Conservation (phyloP, 2,888 invertebrate genomes). For the Therioaphis trifolii region DNA sequence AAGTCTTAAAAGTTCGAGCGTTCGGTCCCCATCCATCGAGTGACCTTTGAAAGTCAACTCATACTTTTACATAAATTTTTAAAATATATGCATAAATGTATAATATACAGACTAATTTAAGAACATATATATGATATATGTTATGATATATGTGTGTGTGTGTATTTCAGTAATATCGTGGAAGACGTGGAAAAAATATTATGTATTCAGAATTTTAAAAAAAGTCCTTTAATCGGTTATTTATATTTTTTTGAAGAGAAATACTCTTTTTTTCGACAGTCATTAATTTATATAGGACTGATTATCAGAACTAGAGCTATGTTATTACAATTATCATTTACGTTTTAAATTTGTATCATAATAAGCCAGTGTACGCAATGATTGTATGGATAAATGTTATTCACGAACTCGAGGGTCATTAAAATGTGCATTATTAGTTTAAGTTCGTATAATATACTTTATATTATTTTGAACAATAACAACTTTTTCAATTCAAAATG, state of each 20-base stretch:
- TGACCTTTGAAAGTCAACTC: neutral
- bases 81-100: neutral
- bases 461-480: neutral
- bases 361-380: slow-evolving; percentile 2
- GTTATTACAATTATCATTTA: too few species aligned
- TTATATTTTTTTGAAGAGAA: neutral
- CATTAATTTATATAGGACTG: too few species aligned
- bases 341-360: neutral
- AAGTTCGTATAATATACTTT: neutral
- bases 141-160: too few species aligned
- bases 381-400: neutral
- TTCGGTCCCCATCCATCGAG: neutral
- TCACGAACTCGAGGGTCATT: neutral
- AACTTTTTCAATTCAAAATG: slow-evolving; percentile 16
- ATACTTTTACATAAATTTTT: neutral
- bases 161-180: neutral
- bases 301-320: too few species aligned
- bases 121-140: neutral
- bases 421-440: slow-evolving; percentile 23
- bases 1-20: neutral
- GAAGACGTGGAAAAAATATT: neutral
- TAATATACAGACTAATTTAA: too few species aligned
- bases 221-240: too few species aligned
- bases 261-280: too few species aligned
- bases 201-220: neutral